Evolutionary conservation across 2,113 vertebrate species (phyloP).

Genomic region (Chloropsis hardwickii): DNA sequence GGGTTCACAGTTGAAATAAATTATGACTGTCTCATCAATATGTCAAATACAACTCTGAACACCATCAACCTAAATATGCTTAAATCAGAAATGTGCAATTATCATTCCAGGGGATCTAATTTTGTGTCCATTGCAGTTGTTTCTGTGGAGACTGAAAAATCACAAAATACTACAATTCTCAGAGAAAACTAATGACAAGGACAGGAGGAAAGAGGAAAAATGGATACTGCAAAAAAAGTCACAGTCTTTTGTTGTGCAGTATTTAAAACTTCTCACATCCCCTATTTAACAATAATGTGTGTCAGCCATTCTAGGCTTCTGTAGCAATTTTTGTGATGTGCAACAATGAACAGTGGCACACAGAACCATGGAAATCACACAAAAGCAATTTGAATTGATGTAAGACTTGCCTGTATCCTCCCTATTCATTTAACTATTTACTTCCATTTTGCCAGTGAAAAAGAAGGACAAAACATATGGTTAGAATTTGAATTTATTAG

Average conservation of each 20-base stretch:
- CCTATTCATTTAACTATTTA: background rate
- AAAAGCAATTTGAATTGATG: background rate
- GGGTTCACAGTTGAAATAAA: background rate
- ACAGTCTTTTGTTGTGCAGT: background rate
- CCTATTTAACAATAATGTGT: background rate
- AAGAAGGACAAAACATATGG: background rate
- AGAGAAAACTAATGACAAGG: background rate
- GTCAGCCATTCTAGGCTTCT: background rate
- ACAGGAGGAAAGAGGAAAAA: background rate
- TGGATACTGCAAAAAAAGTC: background rate
- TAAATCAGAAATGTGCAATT: background rate
- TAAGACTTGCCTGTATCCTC: background rate
- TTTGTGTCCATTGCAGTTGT: background rate
- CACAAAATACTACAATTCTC: background rate
- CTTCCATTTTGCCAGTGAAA: background rate
- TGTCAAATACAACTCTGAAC: background rate
- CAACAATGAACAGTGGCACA: background rate
- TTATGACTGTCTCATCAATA: background rate
- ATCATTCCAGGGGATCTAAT: background rate
- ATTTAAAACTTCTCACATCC: background rate
- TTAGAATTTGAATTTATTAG: background rate
- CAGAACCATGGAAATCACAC: background rate
- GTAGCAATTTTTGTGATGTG: accelerated
- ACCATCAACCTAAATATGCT: background rate
- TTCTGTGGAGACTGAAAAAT: background rate